A percentile compares a stretch with the other conserved stretches of the same genome.
Evolutionary conservation across 2,888 invertebrate species (phyloP).

Genomic region (Gymnocheta viridis): DNA sequence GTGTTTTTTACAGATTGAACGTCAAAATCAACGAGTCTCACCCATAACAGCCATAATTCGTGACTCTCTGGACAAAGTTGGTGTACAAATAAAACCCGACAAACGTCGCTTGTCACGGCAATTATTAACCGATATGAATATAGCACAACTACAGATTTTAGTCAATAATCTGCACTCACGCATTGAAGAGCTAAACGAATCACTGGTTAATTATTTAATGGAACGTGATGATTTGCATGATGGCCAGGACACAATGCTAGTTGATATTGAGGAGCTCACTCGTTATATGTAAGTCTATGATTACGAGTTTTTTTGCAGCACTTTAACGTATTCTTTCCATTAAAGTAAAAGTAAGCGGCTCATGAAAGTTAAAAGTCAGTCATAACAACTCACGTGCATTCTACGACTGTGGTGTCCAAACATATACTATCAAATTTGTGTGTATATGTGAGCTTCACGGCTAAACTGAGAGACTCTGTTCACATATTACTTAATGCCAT

Average conservation of each 20-base stretch:
- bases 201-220: constrained; percentile 93
- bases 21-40: constrained; percentile 88
- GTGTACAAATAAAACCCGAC: constrained; percentile 91
- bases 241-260: constrained; percentile 98
- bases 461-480: no score
- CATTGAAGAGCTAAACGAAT: constrained; percentile 95
- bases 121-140: constrained; percentile 95
- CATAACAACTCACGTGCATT: no score
- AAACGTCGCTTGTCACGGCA: constrained; percentile 92
- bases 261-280: constrained; percentile 97
- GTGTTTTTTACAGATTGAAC: constrained; percentile 82
- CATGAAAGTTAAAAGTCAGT: no score
- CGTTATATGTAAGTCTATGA: constrained; percentile 88
- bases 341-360: not conserved
- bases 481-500: no score
- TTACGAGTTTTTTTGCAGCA: not conserved
- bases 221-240: constrained; percentile 97
- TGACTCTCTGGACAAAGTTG: constrained; percentile 90
- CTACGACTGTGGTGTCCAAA: no score
- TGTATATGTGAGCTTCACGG: no score
- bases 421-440: no score
- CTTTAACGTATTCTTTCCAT: not conserved
- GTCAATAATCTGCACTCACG: constrained; percentile 97
- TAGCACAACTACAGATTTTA: constrained; percentile 94
- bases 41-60: constrained; percentile 94